Conservation (phyloP, 2,888 invertebrate genomes). For the Microctonus hyperodae region DNA sequence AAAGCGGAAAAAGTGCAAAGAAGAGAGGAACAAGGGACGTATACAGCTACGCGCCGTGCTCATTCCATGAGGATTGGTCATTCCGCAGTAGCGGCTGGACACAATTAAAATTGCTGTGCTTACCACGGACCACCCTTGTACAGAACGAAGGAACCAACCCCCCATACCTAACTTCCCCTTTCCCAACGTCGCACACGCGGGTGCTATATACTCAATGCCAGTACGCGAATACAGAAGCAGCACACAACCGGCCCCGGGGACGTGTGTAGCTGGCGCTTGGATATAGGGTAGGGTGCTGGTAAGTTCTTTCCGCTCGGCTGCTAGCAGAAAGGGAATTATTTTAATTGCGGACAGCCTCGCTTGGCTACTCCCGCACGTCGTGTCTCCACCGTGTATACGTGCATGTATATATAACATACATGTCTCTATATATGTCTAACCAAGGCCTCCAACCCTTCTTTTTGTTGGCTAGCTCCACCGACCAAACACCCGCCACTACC, state of each 20-base stretch:
- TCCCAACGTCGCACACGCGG: background rate
- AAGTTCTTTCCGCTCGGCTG: constrained; percentile 64
- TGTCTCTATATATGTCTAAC: background rate
- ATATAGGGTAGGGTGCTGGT: constrained; percentile 58
- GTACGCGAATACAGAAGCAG: constrained; percentile 8
- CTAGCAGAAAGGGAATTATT: constrained; percentile 64
- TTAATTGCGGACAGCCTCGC: constrained; percentile 64
- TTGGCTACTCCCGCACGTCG: constrained; percentile 55
- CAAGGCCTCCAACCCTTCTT: constrained; percentile 4
- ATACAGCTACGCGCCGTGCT: constrained; percentile 37
- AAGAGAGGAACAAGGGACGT: background rate
- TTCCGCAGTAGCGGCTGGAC: constrained; percentile 50
- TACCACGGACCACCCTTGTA: constrained; percentile 45
- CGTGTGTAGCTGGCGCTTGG: constrained; percentile 26
- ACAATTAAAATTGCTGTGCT: constrained; percentile 64
- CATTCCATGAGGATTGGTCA: constrained; percentile 53
- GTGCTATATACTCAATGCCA: constrained; percentile 1
- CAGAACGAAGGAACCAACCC: constrained; percentile 32
- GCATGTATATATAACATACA: background rate
- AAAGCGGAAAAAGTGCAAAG: background rate
- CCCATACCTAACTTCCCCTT: background rate
- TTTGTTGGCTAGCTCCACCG: background rate
- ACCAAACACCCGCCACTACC: background rate
- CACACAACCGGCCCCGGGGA: constrained; percentile 20
- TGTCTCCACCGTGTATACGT: constrained; percentile 37